Percentiles rank a stretch among this genome's conserved stretches.
Evolutionary conservation across 2,797 vertebrate genomes (phyloP).

Genomic region (Sylvia borin): DNA sequence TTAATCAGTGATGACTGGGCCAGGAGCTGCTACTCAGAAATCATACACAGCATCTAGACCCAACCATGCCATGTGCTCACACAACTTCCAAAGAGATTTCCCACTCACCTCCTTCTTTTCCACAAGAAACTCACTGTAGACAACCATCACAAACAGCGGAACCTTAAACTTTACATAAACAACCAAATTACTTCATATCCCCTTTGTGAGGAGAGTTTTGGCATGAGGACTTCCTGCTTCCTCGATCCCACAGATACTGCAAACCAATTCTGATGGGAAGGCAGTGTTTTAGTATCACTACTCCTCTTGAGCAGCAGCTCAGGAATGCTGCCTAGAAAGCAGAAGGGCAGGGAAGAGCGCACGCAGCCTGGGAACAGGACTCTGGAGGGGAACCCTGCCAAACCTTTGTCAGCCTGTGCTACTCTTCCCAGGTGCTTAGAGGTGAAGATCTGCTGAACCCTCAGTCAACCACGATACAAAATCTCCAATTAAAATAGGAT

Average conservation of each 20-base stretch:
- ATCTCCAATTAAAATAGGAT: background rate
- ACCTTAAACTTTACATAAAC: background rate
- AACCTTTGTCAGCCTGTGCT: background rate
- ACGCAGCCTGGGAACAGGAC: background rate
- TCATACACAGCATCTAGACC: background rate
- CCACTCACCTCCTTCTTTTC: background rate
- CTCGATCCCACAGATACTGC: rapidly evolving
- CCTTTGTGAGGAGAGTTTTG: background rate
- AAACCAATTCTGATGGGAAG: background rate
- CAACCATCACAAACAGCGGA: background rate
- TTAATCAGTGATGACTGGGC: rapidly evolving
- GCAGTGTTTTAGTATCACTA: background rate
- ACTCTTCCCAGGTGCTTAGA: background rate
- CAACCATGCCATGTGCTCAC: background rate
- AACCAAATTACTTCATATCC: background rate
- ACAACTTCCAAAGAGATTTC: background rate
- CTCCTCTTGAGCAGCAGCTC: background rate
- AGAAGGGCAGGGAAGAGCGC: background rate
- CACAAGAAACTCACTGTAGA: background rate
- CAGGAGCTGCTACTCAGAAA: background rate
- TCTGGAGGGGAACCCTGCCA: background rate
- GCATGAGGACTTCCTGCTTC: background rate
- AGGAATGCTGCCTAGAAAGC: background rate
- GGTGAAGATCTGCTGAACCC: background rate
- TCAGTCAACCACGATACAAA: background rate